Conservation (phyloP, 1,140 invertebrate genomes). For the Lasioglossum albipes region DNA sequence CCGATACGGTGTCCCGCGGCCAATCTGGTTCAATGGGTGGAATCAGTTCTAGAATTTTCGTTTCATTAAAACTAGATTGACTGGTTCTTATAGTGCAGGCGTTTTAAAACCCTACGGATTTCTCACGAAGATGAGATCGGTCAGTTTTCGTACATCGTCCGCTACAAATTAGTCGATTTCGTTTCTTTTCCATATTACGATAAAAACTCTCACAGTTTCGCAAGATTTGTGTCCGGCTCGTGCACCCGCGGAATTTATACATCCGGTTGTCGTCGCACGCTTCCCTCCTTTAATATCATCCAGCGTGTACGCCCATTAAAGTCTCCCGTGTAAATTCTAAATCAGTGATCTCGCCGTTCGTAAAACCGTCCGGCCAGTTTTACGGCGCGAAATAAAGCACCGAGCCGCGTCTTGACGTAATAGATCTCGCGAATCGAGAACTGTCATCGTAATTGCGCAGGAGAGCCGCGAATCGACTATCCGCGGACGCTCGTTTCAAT, state of each 20-base stretch:
- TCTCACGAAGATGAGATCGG: too few species aligned
- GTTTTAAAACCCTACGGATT: too few species aligned
- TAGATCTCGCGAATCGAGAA: conserved; percentile 56
- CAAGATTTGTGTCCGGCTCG: conserved; percentile 36
- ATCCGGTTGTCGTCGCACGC: conserved; percentile 63
- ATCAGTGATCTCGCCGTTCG: conserved; percentile 65
- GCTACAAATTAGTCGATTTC: too few species aligned
- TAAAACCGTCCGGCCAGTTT: conserved; percentile 68
- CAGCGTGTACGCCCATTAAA: conserved; percentile 66
- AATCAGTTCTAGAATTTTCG: too few species aligned
- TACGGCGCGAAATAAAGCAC: conserved; percentile 62
- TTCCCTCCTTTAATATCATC: conserved; percentile 62
- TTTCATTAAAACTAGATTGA: too few species aligned
- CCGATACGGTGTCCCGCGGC: neutral
- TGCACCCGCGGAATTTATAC: conserved; percentile 64
- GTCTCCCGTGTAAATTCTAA: conserved; percentile 70
- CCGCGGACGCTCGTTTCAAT: conserved; percentile 24
- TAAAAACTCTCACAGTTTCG: conserved; percentile 21
- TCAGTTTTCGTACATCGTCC: too few species aligned
- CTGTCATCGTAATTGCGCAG: conserved; percentile 61
- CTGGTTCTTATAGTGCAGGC: too few species aligned
- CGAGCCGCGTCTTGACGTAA: conserved; percentile 57
- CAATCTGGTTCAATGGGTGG: too few species aligned
- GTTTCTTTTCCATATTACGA: too few species aligned
- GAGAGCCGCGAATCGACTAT: neutral